Evolutionary conservation across 2,797 vertebrate genomes (phyloP).

Genomic region (Cichlasoma orientale): DNA sequence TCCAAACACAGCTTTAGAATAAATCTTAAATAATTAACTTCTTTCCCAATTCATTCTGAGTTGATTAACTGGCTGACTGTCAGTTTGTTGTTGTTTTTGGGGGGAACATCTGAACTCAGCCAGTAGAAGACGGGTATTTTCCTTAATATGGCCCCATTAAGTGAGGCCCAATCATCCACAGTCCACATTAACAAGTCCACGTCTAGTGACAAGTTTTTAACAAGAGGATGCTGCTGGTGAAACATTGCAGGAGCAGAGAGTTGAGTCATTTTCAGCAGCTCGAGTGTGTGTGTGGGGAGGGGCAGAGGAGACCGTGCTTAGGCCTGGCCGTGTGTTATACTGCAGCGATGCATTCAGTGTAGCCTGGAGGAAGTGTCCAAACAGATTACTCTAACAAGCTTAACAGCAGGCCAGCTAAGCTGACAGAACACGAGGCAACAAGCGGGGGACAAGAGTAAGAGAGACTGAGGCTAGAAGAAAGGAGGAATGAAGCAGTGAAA

Average conservation of each 20-base stretch:
- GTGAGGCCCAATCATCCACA: not conserved
- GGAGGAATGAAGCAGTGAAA: not conserved
- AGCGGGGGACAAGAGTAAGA: constrained; percentile 2
- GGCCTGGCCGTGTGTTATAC: constrained; percentile 37
- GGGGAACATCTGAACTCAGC: not conserved
- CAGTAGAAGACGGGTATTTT: not conserved
- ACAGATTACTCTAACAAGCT: constrained; percentile 72
- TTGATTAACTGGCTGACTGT: no score
- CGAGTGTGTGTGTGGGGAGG: constrained; percentile 13
- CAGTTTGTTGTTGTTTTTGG: not conserved
- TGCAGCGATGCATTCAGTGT: constrained; percentile 31
- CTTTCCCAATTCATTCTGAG: no score
- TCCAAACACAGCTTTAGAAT: no score
- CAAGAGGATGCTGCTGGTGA: constrained; percentile 5
- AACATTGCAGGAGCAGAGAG: not conserved
- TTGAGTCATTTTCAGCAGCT: not conserved
- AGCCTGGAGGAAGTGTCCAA: constrained; percentile 55
- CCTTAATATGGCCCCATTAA: not conserved
- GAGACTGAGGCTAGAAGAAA: not conserved
- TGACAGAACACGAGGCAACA: not conserved
- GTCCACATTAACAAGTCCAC: not conserved
- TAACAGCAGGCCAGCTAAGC: constrained; percentile 32
- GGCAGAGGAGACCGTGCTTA: not conserved
- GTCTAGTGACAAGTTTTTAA: not conserved
- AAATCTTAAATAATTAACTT: no score